A percentile compares a stretch with the other conserved stretches of the same genome.
Evolutionary conservation across 2,113 vertebrate genomes (phyloP).

Genomic region (Thryonomys swinderianus): DNA sequence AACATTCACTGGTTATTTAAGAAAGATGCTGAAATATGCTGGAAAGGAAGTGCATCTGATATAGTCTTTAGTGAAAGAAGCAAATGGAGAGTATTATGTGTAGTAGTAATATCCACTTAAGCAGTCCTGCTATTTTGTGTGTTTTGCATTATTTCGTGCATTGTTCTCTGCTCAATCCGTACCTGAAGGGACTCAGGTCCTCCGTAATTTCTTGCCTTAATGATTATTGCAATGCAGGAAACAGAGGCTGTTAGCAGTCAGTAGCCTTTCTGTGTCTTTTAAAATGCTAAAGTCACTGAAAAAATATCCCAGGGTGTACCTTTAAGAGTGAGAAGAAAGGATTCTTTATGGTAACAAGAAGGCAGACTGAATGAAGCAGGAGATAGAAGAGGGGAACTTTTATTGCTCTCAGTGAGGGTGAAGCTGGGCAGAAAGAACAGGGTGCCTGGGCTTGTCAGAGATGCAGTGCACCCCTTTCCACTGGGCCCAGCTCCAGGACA

Average conservation of each 20-base stretch:
- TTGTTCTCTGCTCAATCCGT: neutral
- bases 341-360: neutral
- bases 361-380: neutral
- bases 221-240: conserved; percentile 10
- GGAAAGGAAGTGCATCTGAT: neutral
- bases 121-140: neutral
- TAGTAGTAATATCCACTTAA: neutral
- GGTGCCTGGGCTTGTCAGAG: neutral
- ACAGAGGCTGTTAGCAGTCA: neutral
- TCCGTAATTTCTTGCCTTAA: conserved; percentile 18
- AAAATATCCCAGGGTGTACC: neutral
- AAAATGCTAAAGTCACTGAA: neutral
- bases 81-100: neutral
- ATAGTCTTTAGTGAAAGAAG: neutral
- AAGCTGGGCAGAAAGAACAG: neutral
- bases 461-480: neutral
- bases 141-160: neutral
- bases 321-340: neutral
- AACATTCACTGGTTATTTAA: neutral
- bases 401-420: neutral
- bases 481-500: neutral
- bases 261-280: neutral
- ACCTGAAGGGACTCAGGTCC: neutral
- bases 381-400: neutral
- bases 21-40: neutral